Conservation (phyloP, 2,888 invertebrate species). For the Eudemis profundana region DNA sequence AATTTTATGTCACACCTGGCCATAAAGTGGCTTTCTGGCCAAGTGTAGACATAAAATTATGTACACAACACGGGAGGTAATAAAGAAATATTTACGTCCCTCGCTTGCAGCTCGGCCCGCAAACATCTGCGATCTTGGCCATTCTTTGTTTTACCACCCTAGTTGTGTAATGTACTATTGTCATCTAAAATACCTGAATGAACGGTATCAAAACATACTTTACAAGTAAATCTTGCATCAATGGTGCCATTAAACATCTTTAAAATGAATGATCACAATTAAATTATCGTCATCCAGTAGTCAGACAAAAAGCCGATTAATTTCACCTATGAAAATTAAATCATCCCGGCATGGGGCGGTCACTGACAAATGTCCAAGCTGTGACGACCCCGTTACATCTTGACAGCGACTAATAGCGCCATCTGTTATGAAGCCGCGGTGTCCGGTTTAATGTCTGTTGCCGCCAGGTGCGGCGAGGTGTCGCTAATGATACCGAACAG, state of each 20-base stretch:
- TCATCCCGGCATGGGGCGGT: conserved; percentile 66
- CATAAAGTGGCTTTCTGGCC: too few relatives aligned
- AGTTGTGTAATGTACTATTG: too few relatives aligned
- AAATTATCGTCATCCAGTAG: conserved; percentile 43
- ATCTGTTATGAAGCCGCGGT: conserved; percentile 74
- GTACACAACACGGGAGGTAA: too few relatives aligned
- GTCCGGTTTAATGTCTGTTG: conserved; percentile 63
- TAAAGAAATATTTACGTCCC: too few relatives aligned
- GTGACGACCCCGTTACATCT: conserved; percentile 66
- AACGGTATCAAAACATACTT: neutral
- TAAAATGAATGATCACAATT: neutral
- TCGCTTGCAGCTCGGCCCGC: too few relatives aligned
- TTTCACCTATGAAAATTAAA: conserved; percentile 71
- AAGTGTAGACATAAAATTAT: too few relatives aligned
- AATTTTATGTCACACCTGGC: too few relatives aligned
- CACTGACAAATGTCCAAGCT: conserved; percentile 76
- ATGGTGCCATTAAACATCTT: neutral
- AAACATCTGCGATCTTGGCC: too few relatives aligned
- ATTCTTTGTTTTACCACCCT: too few relatives aligned
- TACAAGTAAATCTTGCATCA: conserved; percentile 2
- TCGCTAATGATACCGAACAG: conserved; percentile 34
- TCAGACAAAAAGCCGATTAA: conserved; percentile 48
- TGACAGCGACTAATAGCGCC: conserved; percentile 78
- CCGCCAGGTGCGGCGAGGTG: conserved; percentile 58
- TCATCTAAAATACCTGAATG: too few relatives aligned